Evolutionary conservation across 2,888 invertebrate genomes (phyloP).

Genomic region (Gari tellinella): DNA sequence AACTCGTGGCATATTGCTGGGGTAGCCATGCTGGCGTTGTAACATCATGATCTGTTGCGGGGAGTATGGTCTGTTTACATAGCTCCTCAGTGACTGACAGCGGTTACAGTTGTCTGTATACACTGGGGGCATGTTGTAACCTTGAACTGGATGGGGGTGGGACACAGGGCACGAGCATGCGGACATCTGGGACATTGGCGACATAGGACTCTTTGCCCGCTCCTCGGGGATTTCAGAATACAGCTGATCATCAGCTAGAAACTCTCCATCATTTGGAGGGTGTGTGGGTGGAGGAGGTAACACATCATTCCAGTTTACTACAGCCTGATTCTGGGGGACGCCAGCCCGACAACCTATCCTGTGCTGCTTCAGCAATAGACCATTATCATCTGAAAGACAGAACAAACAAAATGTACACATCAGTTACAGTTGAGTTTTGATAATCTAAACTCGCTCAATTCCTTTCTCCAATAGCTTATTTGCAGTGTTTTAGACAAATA

Average conservation of each 20-base stretch:
- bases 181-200: conserved; percentile 71
- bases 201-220: conserved; percentile 67
- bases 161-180: conserved; percentile 77
- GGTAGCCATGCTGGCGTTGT: conserved; percentile 36
- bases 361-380: conserved; percentile 72
- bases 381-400: conserved; percentile 75
- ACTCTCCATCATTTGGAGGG: conserved; percentile 82
- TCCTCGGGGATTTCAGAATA: conserved; percentile 63
- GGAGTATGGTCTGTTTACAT: conserved; percentile 54
- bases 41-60: conserved; percentile 45
- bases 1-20: conserved; percentile 34
- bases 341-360: conserved; percentile 63
- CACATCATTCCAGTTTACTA: conserved; percentile 82
- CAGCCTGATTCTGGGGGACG: conserved; percentile 74
- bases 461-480: too few species aligned
- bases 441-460: too few species aligned
- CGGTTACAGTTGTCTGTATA: conserved; percentile 73
- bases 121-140: conserved; percentile 56
- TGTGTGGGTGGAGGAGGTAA: conserved; percentile 85
- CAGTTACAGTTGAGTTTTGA: too few species aligned
- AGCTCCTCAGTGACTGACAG: conserved; percentile 65
- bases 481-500: too few species aligned
- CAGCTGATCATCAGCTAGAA: conserved; percentile 64
- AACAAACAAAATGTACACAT: too few species aligned
- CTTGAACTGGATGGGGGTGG: conserved; percentile 64